Evolutionary conservation across 2,888 invertebrate genomes (phyloP), one percentile per base, ranked within the genome.

Genomic region (Entomobrya proxima): DNA sequence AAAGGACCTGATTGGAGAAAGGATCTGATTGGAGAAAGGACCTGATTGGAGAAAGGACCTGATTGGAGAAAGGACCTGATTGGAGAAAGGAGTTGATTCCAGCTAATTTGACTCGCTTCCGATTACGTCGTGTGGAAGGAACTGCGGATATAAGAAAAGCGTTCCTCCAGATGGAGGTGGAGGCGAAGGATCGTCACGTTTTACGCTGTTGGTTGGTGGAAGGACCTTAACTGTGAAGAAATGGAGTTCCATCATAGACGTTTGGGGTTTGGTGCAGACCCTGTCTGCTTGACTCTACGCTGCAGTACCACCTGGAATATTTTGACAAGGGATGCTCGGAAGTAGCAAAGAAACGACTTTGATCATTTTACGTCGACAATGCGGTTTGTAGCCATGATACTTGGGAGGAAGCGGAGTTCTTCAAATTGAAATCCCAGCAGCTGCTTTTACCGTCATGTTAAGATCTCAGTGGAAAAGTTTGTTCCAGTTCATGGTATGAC

Each of bases 121-220:
- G 89, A 35, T 11, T 74, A 27, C 79, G 78, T 9, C 75, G 24
- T 32, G 50, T 52, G 64, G 91, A 89, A 9, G 87, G 90, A 0
- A 79, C 88, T 2, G 74, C 90, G 6, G 91, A 91, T 81, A 91
- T 91, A 1, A 44, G 79, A n/a, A 91, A 91, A 74, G 91, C 91
- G 0, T 91, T 91, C 84, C 78, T 91, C 15, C 91, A 91, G 85
- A 91, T 91, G 24, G 84, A 83, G 44, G n/a, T 91, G 0, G 27
- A 2, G 15, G 18, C 44, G 44, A 11, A 44, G 3, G n/a, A 77
- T n/a, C 24, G 64, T 1, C 13, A 77, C 3, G 2, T 40, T 24
- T 30, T 61, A 2, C 21, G 18, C 0, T 77, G n/a, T 50, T 30
- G 1, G 47, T 1, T 74, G 74, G 74, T 74, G 50, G 50, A 30